These are phyloP conservation scores for Typhlomys cinereus DNA, from an alignment of 2,113 vertebrate genomes.

Conservation along the genomic window DNA sequence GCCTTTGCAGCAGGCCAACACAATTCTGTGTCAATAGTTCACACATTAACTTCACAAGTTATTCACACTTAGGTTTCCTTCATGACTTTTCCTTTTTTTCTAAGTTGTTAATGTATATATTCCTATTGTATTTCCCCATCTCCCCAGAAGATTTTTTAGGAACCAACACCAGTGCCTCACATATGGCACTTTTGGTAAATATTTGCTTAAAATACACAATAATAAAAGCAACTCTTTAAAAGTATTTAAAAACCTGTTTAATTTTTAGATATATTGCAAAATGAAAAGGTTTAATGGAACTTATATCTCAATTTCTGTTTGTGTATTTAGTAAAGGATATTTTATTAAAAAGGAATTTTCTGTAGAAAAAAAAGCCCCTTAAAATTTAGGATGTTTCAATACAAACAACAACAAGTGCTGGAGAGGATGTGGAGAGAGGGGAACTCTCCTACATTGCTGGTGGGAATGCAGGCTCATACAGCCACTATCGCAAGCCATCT, in stretches of 20 bases:
- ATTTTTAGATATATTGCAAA: neutral
- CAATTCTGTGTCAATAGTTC: neutral
- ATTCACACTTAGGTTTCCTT: neutral
- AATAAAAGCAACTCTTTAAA: neutral
- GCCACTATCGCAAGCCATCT: no score
- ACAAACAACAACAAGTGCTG: neutral
- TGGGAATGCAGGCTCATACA: no score
- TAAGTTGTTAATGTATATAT: neutral
- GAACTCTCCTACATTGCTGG: no score
- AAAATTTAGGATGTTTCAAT: neutral
- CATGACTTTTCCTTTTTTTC: neutral
- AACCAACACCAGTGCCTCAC: neutral
- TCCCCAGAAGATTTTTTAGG: neutral
- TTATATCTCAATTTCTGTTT: neutral
- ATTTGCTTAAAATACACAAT: neutral
- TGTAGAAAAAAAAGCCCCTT: neutral
- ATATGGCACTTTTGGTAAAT: neutral
- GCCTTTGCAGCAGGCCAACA: neutral
- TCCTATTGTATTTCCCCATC: neutral
- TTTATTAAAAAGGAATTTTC: neutral
- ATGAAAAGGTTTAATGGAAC: neutral
- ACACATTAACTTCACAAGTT: neutral
- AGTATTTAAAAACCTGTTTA: neutral
- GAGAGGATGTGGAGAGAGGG: no score
- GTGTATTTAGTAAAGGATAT: neutral